Evolutionary conservation across 2,113 vertebrate species (phyloP).

Genomic region (Telmatochromis sp.): DNA sequence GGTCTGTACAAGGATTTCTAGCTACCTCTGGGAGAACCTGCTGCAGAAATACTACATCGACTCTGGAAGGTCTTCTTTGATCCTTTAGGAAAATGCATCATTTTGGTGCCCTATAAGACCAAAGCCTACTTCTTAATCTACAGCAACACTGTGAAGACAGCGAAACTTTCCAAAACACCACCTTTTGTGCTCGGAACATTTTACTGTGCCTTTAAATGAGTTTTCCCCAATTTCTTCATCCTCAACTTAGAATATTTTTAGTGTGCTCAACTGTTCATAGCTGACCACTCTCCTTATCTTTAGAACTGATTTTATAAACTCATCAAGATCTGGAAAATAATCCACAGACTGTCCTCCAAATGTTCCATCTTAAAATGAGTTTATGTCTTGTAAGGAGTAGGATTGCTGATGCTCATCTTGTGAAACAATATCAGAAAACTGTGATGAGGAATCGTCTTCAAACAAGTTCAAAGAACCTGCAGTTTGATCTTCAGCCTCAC

Average conservation of each 20-base stretch:
- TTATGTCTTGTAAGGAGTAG: not conserved
- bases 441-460: not conserved
- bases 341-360: rapidly evolving
- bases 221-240: not conserved
- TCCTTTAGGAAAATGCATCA: not conserved
- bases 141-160: not conserved
- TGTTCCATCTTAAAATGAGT: not conserved
- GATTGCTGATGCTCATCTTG: not conserved
- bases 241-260: not conserved
- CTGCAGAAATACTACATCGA: not conserved
- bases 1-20: not conserved
- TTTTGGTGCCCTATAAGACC: not conserved
- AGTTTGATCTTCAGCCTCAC: not conserved
- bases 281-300: not conserved
- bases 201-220: not conserved
- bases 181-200: not conserved
- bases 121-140: not conserved
- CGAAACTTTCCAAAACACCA: not conserved
- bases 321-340: not conserved
- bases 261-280: not conserved
- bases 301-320: not conserved
- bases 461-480: not conserved
- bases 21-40: not conserved
- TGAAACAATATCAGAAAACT: not conserved
- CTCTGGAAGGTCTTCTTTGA: not conserved